Percentiles rank a stretch among this genome's conserved stretches.
These are phyloP conservation scores for Arctia plantaginis DNA, from an alignment of 2,888 invertebrate species.

Conservation along the genomic window DNA sequence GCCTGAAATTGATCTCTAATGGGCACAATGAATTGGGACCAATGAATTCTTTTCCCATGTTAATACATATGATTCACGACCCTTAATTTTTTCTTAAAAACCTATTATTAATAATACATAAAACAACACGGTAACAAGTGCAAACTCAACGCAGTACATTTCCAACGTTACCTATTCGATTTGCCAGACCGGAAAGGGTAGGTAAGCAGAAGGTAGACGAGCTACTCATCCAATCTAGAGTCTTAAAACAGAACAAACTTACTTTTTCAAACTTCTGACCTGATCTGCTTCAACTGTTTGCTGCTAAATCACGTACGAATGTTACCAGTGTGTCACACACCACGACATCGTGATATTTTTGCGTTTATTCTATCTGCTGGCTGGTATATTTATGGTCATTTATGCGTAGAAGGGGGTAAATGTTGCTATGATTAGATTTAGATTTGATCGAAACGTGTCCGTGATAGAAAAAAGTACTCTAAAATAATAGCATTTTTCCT, in stretches of 20 bases:
- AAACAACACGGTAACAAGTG: not conserved
- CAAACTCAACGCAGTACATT: not conserved
- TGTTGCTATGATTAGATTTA: too few relatives aligned
- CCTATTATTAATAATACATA: not conserved
- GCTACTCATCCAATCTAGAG: not conserved
- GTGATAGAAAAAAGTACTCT: not conserved
- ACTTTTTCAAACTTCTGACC: not conserved
- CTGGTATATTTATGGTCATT: not conserved
- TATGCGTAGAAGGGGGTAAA: not conserved
- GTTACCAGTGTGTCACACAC: too few relatives aligned
- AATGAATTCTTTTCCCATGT: too few relatives aligned
- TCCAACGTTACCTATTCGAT: not conserved
- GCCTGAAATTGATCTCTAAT: too few relatives aligned
- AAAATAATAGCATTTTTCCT: constrained; percentile 8
- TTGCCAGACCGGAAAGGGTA: not conserved
- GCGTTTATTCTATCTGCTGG: not conserved
- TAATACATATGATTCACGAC: too few relatives aligned
- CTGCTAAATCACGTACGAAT: too few relatives aligned
- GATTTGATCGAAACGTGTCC: not conserved
- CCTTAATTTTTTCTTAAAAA: too few relatives aligned
- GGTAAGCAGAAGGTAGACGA: not conserved
- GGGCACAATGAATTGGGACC: too few relatives aligned
- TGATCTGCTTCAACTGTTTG: not conserved
- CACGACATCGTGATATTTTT: not conserved
- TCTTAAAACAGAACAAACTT: not conserved